phyloP scores from a whole-genome alignment of 2,888 invertebrate genomes.

The Drosophila nigritarsus region DNA sequence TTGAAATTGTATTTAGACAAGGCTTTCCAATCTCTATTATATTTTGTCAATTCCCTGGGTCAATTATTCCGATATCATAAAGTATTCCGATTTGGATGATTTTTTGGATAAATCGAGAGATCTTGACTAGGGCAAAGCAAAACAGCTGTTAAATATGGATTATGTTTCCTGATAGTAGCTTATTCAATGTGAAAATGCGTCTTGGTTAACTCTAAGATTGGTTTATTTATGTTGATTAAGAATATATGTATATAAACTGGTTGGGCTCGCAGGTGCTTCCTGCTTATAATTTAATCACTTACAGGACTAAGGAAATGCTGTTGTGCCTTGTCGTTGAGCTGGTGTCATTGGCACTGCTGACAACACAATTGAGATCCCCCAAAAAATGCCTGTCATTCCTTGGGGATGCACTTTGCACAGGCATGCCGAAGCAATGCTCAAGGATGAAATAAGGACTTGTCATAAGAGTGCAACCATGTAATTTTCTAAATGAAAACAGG shows the following conservation, averaged over 20 bases:
- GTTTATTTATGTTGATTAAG: too few species aligned
- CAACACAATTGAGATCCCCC: slow-evolving; percentile 9
- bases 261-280: background rate
- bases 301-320: background rate
- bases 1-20: background rate
- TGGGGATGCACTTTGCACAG: slow-evolving; percentile 6
- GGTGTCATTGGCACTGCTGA: slow-evolving; percentile 20
- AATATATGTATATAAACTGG: background rate
- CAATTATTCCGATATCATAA: too few species aligned
- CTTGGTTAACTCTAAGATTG: too few species aligned
- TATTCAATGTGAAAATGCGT: too few species aligned
- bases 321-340: background rate
- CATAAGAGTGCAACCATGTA: slow-evolving; percentile 56
- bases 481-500: slow-evolving; percentile 64
- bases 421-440: slow-evolving; percentile 14
- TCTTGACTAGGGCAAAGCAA: too few species aligned
- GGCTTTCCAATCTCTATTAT: too few species aligned
- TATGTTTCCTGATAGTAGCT: too few species aligned
- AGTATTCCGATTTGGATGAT: too few species aligned
- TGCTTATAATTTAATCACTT: background rate
- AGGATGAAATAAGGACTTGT: slow-evolving; percentile 41
- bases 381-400: slow-evolving; percentile 10
- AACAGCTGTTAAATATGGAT: too few species aligned
- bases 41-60: too few species aligned
- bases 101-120: too few species aligned